Conservation (phyloP, 2,797 vertebrate species). For the Bradypodion ventrale region DNA sequence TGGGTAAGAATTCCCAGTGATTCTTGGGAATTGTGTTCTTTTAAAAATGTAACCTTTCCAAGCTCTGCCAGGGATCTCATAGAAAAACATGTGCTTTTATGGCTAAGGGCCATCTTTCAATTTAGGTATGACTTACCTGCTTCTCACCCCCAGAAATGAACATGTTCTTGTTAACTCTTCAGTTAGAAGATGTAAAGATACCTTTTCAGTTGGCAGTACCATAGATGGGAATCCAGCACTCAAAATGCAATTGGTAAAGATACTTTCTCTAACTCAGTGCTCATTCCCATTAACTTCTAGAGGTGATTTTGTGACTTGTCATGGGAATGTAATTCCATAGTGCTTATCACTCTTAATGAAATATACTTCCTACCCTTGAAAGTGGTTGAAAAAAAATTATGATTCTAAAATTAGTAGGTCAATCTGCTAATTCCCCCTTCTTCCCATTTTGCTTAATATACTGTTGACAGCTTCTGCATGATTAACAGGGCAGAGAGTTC, state of each 20-base stretch:
- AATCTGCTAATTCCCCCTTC: constrained; percentile 1
- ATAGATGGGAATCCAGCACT: not conserved
- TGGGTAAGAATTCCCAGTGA: no score
- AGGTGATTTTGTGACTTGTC: not conserved
- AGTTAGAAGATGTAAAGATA: not conserved
- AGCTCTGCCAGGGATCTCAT: not conserved
- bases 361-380: not conserved
- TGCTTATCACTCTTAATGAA: not conserved
- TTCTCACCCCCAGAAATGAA: not conserved
- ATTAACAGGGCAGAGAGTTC: not conserved
- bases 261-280: not conserved
- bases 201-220: not conserved
- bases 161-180: not conserved
- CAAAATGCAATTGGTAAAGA: not conserved
- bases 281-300: not conserved
- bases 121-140: not conserved
- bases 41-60: no score
- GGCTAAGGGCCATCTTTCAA: not conserved
- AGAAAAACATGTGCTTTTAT: not conserved
- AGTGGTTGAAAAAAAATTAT: not conserved
- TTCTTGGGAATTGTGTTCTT: no score
- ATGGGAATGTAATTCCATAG: not conserved
- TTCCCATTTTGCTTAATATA: not conserved
- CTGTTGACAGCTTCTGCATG: not conserved
- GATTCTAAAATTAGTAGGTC: not conserved